Percentiles rank a stretch among this genome's conserved stretches.
Evolutionary conservation across 2,888 invertebrate genomes (phyloP).

Genomic region (Ophraella communa): DNA sequence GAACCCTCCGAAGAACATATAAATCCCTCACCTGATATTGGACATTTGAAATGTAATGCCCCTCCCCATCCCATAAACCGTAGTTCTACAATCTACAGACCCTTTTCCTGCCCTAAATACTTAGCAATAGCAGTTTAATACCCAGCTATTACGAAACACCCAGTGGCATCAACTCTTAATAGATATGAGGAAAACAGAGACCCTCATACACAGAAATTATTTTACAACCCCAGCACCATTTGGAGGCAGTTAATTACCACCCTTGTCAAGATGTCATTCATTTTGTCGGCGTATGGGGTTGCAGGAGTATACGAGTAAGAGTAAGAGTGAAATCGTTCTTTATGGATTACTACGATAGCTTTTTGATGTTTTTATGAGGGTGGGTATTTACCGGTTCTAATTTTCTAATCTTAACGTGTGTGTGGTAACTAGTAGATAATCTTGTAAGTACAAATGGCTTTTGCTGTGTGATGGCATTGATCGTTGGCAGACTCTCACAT

Average conservation of each 20-base stretch:
- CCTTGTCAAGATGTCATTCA: constrained; percentile 35
- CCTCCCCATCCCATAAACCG: constrained; percentile 2
- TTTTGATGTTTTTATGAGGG: constrained; percentile 20
- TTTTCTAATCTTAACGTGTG: constrained; percentile 1
- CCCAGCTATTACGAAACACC: constrained; percentile 42
- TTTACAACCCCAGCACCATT: constrained; percentile 29
- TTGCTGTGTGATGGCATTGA: too few relatives aligned
- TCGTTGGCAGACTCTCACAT: too few relatives aligned
- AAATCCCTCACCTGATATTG: constrained; percentile 16
- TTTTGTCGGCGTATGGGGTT: constrained; percentile 21
- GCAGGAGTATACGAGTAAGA: neutral
- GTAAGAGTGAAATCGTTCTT: constrained; percentile 8
- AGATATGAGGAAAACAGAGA: constrained; percentile 37
- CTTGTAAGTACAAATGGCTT: neutral
- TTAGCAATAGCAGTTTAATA: constrained; percentile 47
- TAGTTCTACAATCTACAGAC: neutral
- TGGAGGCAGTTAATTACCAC: constrained; percentile 35
- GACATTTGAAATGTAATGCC: constrained; percentile 1
- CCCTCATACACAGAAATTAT: constrained; percentile 33
- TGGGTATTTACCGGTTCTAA: constrained; percentile 2
- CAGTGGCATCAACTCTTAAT: constrained; percentile 40
- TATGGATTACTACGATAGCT: constrained; percentile 16
- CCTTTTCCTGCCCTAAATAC: constrained; percentile 40
- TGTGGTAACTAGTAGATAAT: neutral
- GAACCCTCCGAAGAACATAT: neutral